Base-by-base conservation (phyloP, 2,113 vertebrate genomes). In the Vidua chalybeata region DNA sequence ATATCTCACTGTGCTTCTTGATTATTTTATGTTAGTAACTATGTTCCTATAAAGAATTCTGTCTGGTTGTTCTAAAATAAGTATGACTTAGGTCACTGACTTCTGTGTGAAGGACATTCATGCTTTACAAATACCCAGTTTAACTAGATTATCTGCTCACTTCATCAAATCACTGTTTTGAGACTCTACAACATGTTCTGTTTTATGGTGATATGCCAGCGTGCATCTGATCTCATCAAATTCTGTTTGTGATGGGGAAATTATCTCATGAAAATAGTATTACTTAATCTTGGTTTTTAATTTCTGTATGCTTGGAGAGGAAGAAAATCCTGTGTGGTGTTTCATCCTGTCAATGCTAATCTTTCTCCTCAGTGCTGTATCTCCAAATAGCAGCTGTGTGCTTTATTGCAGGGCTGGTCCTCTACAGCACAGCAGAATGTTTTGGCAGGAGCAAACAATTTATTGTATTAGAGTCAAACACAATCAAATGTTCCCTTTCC, bases 401-500 rank as follows among this genome's bases (percentile, higher is more conserved):
- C 77, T 96, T 96, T 94, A 95, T 93, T 93, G 93, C 90, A 81
- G 80, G 39, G 31, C 52, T 92, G 94, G 85, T 95, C 92, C 76
- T 95, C 90, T 43, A 55, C 6, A 84, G 80, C 69, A 76, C 92
- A 64, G 86, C 64, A 51, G 56, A 94, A 68, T 39, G 30, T 72
- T 96, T 94, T 96, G 90, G 86, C 93, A 96, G 86, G 9, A 93
- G 69, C 66, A 89, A 92, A 87, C 35, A 93, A 92, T 92, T 95
- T 66, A 84, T 84, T 96, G 88, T 64, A 39, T 94, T 89, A 93
- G 72, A 94, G 83, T 87, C 83, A 93, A 87, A 92, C 72, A 43
- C 69, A 93, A 87, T 96, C 90, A 90, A 95, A 92, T 92, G 51
- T 90, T 95, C 61, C 45, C 82, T 93, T 90, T 90, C 64, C 83